These are phyloP conservation scores for Atethmia centrago DNA, from an alignment of 2,888 invertebrate species.

Conservation along the genomic window DNA sequence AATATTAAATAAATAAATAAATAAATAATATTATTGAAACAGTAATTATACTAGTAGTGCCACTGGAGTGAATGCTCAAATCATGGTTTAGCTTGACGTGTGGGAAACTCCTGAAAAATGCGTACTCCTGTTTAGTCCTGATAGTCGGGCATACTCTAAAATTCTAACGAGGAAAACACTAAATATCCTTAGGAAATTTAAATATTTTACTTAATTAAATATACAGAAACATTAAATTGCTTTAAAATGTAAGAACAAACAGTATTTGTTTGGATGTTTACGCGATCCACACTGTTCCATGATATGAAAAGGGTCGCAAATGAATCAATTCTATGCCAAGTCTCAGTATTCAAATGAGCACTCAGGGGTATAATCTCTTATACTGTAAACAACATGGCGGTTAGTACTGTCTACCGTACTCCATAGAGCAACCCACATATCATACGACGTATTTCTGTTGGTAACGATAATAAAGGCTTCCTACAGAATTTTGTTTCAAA, in stretches of 20 bases:
- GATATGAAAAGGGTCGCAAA: slow-evolving; percentile 26
- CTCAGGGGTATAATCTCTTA: slow-evolving; percentile 30
- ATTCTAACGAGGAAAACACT: not conserved
- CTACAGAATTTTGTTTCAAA: not conserved
- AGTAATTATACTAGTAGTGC: not conserved
- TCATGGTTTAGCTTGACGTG: not conserved
- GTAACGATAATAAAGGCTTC: not conserved
- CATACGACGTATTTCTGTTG: not conserved
- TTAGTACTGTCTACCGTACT: slow-evolving; percentile 8
- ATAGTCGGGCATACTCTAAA: not conserved
- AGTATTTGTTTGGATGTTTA: slow-evolving; percentile 10
- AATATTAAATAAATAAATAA: not conserved
- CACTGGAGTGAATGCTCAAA: not conserved
- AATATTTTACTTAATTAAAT: not conserved
- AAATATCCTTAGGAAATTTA: not conserved
- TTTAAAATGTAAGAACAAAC: not conserved
- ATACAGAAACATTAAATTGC: not conserved
- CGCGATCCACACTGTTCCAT: not conserved
- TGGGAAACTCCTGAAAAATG: not conserved
- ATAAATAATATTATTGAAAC: not conserved
- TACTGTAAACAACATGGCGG: slow-evolving; percentile 27
- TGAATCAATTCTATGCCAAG: slow-evolving; percentile 24
- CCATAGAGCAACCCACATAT: not conserved
- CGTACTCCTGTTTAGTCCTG: not conserved
- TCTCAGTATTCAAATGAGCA: slow-evolving; percentile 9